Conservation (phyloP, 2,888 invertebrate species). For the Lobophora halterata region DNA sequence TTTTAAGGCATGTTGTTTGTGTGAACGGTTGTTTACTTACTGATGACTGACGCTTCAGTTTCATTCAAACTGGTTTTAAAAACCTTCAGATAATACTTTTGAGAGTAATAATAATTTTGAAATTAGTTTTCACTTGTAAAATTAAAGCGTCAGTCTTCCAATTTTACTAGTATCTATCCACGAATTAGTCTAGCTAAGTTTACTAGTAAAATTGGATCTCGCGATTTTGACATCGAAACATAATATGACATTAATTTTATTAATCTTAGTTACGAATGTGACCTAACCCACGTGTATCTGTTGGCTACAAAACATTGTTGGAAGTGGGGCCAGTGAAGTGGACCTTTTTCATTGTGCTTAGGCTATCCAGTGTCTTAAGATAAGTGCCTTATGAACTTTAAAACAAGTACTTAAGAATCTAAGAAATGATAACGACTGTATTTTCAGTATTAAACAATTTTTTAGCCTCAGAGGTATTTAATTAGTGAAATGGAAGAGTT, state of each 20-base stretch:
- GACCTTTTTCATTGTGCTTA: constrained; percentile 27
- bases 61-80: constrained; percentile 9
- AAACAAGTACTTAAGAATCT: constrained; percentile 52
- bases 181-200: constrained; percentile 28
- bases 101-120: constrained; percentile 6
- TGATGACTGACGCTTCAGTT: constrained; percentile 50
- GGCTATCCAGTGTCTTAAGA: constrained; percentile 53
- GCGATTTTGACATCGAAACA: constrained; percentile 55
- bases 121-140: constrained; percentile 10
- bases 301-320: constrained; percentile 29
- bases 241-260: constrained; percentile 70
- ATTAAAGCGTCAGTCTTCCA: constrained; percentile 56
- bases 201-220: constrained; percentile 59
- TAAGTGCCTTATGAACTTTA: constrained; percentile 53
- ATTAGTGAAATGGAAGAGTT: constrained; percentile 27
- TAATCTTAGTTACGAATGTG: constrained; percentile 63
- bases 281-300: constrained; percentile 55
- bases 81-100: constrained; percentile 13
- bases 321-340: constrained; percentile 24
- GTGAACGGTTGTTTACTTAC: constrained; percentile 50
- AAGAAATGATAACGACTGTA: constrained; percentile 45
- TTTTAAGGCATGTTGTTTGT: constrained; percentile 74
- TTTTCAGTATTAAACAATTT: constrained; percentile 51
- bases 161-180: constrained; percentile 54
- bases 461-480: constrained; percentile 31